Conservation (phyloP, 2,113 vertebrate genomes). For the Aspiorhynchus laticeps region DNA sequence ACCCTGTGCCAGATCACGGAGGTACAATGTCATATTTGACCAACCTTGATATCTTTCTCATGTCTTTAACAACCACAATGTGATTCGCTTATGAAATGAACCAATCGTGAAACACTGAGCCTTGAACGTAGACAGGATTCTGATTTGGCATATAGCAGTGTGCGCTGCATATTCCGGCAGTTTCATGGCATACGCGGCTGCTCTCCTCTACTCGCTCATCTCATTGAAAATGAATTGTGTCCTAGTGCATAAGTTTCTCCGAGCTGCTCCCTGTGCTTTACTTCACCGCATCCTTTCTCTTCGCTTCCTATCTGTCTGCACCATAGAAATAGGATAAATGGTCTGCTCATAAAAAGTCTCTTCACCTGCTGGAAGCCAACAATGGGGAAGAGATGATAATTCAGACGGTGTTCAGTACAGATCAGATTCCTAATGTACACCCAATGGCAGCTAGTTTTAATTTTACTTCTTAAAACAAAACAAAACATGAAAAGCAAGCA, state of each 20-base stretch:
- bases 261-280: background rate
- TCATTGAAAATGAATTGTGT: conserved; percentile 28
- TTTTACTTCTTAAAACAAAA: background rate
- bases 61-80: conserved; percentile 7
- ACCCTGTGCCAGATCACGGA: background rate
- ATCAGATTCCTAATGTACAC: background rate
- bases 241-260: conserved; percentile 1
- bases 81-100: background rate
- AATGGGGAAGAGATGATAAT: background rate
- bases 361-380: background rate
- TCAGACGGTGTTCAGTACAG: background rate
- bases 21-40: background rate
- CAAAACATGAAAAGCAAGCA: background rate
- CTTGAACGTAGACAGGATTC: background rate
- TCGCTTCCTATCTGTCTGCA: background rate
- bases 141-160: background rate
- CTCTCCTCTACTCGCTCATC: background rate
- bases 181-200: background rate
- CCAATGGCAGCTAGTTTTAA: background rate
- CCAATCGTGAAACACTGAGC: background rate
- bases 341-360: background rate
- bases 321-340: background rate
- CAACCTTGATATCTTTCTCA: background rate
- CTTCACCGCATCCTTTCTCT: background rate
- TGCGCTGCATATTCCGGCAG: background rate